Percentiles rank a stretch among this genome's conserved stretches.
phyloP scores from a whole-genome alignment of 2,888 invertebrate species.

The Pseudococcus jackbeardsleyi region DNA sequence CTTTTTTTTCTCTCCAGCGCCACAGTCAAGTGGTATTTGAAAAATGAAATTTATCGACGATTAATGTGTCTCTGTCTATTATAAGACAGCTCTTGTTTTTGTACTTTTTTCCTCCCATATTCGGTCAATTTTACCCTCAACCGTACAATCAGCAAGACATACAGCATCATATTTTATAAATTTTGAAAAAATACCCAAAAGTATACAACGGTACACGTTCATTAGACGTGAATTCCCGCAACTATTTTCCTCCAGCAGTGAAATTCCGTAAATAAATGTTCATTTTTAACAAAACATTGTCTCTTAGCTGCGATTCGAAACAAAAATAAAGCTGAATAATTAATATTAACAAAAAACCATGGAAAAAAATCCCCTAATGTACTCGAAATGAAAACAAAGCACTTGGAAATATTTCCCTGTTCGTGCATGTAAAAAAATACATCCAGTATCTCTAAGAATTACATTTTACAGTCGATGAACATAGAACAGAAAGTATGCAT shows the following conservation, averaged over 20 bases:
- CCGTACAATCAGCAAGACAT: neutral
- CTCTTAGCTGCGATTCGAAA: neutral
- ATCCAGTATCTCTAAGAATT: neutral
- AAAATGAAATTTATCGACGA: conserved; percentile 41
- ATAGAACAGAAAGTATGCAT: neutral
- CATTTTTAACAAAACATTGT: neutral
- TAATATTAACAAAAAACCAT: neutral
- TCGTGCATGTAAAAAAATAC: neutral
- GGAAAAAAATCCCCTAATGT: neutral
- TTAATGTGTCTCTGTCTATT: neutral
- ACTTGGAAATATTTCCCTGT: neutral
- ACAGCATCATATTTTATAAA: neutral
- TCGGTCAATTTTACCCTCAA: neutral
- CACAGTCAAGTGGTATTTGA: neutral
- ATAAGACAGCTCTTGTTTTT: neutral
- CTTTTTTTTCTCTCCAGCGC: neutral
- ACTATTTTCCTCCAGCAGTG: neutral
- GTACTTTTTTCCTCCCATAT: neutral
- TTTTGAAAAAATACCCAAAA: neutral
- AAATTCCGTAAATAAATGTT: neutral
- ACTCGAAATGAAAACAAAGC: neutral
- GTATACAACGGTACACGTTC: neutral
- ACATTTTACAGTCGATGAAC: neutral
- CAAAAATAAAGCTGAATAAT: neutral
- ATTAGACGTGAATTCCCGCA: neutral